Conservation (phyloP, 2,113 vertebrate genomes). For the Pachycephala philippinensis region DNA sequence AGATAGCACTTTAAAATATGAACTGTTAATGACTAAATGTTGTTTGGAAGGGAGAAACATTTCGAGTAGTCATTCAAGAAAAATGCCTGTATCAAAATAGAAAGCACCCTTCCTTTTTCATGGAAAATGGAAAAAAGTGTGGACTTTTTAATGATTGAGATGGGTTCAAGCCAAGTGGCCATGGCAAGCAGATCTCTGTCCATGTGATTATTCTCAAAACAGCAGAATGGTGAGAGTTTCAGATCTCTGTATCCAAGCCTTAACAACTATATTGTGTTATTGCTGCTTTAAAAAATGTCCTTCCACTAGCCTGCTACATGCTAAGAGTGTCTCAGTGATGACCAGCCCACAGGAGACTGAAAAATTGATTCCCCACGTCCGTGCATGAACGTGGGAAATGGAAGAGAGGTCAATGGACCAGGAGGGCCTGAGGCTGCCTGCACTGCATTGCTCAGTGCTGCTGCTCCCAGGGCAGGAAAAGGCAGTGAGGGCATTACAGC, state of each 20-base stretch:
- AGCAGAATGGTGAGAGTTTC: background rate
- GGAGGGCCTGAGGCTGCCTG: background rate
- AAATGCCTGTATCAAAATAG: background rate
- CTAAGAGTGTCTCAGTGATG: background rate
- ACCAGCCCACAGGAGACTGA: background rate
- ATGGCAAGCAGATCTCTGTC: background rate
- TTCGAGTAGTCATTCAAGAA: background rate
- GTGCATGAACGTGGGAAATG: background rate
- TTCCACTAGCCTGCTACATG: background rate
- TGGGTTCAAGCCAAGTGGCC: background rate
- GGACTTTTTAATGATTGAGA: background rate
- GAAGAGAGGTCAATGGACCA: background rate
- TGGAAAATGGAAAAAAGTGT: background rate
- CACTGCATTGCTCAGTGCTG: background rate
- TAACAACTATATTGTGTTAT: background rate
- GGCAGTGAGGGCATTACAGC: background rate
- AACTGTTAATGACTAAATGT: conserved; percentile 25
- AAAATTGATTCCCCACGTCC: background rate
- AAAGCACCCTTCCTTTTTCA: background rate
- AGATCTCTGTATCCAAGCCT: background rate
- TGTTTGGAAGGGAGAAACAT: background rate
- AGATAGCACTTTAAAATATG: conserved; percentile 18
- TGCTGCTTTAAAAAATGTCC: background rate
- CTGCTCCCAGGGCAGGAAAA: background rate
- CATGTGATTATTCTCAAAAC: background rate